Base-by-base conservation (phyloP, 2,113 vertebrate species). In the Cathartes aura region DNA sequence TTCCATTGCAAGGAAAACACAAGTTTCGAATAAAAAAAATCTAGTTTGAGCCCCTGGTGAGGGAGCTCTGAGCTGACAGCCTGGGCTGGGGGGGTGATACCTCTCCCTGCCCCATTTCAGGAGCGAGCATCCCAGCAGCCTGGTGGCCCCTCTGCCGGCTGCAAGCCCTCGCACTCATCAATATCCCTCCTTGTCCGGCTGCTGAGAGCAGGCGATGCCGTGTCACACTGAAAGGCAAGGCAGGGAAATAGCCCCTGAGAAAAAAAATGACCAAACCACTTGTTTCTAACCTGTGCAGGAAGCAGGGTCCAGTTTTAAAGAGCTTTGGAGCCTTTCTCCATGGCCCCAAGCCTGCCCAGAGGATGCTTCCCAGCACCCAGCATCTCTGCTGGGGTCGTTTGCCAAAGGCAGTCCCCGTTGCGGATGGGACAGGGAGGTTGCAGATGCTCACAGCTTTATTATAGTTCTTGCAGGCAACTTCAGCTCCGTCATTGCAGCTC, bases 121-220 rank as follows among this genome's bases (percentile, higher is more conserved):
- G 59, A 70, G 1, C 1, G 2, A 40, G 6, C 5, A 53, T 9
- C 47, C 36, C 81, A 60, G 34, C 50, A 74, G 32, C 43, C 36
- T 52, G 6, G 5, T 12, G 15, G 56, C 17, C 42, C 34, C 60
- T 50, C 6, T 26, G 72, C 78, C 1, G 1, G 13, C 72, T 70
- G 23, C 2, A 4, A 74, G 27, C 52, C 63, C 59, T 78, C 5
- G 0, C 38, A 15, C 15, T n/a, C 83, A 64, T 17, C 59, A 24
- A 7, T 22, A 11, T 3, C 13, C 20, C 5, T 67, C 74, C 36
- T 38, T 22, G n/a, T 47, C 58, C 8, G 2, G 30, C 79, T 26
- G 9, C n/a, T 4, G 26, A 66, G 48, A 11, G 23, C 52, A 42
- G 45, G 45, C 11, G 6, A 17, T 0, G 2, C 64, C 4, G 0